Conservation (phyloP, 2,797 vertebrate genomes). For the Trachops cirrhosus region DNA sequence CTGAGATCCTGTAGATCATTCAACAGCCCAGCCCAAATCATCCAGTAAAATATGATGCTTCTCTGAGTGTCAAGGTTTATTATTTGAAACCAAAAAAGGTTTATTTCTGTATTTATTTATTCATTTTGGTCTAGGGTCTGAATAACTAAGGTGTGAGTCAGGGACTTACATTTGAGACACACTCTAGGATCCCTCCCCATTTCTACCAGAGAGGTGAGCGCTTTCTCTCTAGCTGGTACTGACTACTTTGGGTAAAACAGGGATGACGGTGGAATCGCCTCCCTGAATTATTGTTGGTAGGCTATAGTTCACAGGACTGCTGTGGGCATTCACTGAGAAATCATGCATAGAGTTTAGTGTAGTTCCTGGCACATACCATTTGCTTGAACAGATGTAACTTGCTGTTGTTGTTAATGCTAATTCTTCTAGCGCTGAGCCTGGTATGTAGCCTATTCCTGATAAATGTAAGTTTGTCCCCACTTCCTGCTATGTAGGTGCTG, state of each 20-base stretch:
- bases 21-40: slow-evolving; percentile 53
- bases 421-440: neutral
- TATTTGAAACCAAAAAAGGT: neutral
- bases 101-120: slow-evolving; percentile 25
- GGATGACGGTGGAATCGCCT: neutral
- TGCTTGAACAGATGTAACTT: neutral
- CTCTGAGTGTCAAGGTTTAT: slow-evolving; percentile 32
- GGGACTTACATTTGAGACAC: neutral
- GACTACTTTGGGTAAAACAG: neutral
- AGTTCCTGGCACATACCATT: neutral
- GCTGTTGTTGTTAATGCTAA: neutral
- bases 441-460: neutral
- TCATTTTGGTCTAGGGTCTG: neutral
- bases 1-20: slow-evolving; percentile 47
- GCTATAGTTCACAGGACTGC: neutral
- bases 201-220: neutral
- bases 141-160: neutral
- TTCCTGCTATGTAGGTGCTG: neutral
- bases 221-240: neutral
- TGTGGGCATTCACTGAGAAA: neutral
- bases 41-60: slow-evolving; percentile 41
- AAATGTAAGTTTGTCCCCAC: neutral
- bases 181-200: neutral
- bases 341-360: neutral
- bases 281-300: neutral